Conservation (phyloP, 2,113 vertebrate species). For the Capreolus pygargus region DNA sequence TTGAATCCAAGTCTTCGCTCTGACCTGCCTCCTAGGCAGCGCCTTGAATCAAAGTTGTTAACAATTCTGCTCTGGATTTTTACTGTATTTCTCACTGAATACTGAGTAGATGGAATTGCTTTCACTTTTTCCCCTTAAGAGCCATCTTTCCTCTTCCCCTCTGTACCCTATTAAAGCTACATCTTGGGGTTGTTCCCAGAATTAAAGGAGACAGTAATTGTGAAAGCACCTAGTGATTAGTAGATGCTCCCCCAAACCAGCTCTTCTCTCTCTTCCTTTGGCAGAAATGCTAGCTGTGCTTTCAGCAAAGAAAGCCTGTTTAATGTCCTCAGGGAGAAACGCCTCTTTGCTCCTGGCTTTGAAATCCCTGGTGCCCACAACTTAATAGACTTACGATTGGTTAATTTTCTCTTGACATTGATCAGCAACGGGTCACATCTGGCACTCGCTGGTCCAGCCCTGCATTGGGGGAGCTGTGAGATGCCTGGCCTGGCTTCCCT, state of each 20-base stretch:
- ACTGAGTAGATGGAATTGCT: neutral
- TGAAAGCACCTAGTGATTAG: neutral
- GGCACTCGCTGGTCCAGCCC: slow-evolving; percentile 65
- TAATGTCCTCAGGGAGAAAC: slow-evolving; percentile 32
- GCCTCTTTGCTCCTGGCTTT: slow-evolving; percentile 28
- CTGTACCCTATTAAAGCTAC: neutral
- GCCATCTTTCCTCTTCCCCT: neutral
- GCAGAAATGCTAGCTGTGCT: neutral
- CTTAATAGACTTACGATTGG: slow-evolving; percentile 74
- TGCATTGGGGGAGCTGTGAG: neutral
- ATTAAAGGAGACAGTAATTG: neutral
- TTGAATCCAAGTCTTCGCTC: neutral
- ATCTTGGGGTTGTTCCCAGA: neutral
- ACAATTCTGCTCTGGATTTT: neutral
- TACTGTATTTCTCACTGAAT: neutral
- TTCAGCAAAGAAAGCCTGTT: slow-evolving; percentile 33
- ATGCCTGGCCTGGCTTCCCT: slow-evolving; percentile 74
- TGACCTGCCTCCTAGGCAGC: neutral
- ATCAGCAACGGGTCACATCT: slow-evolving; percentile 59
- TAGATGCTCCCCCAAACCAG: neutral
- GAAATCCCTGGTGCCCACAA: slow-evolving; percentile 54
- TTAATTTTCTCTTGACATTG: slow-evolving; percentile 76
- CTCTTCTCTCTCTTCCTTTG: neutral
- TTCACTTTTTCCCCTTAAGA: neutral
- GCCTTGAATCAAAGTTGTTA: slow-evolving; percentile 5